Percentiles rank a stretch among this genome's conserved stretches.
These are phyloP conservation scores for Aurelia aurita DNA, from an alignment of 30 jellyfish, hydroid and myxozoan genomes.

Conservation along the genomic window DNA sequence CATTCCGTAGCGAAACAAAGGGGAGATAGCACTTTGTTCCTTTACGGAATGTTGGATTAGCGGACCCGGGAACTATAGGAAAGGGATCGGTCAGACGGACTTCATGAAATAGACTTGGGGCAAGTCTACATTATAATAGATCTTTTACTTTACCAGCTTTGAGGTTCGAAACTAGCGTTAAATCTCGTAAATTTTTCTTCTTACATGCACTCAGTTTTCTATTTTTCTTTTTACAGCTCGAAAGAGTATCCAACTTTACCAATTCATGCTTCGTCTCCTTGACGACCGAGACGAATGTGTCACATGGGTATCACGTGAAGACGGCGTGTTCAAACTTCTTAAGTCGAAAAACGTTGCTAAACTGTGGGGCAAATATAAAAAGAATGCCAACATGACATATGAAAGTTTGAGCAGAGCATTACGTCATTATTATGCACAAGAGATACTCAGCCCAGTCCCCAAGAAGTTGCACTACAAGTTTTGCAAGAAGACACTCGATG, in stretches of 20 bases:
- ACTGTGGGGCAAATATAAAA: conserved; percentile 81
- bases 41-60: too few species aligned
- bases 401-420: conserved; percentile 91
- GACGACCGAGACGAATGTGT: conserved; percentile 72
- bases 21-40: too few species aligned
- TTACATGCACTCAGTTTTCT: too few species aligned
- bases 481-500: conserved; percentile 80
- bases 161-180: too few species aligned
- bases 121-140: too few species aligned
- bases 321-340: conserved; percentile 82
- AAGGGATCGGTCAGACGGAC: too few species aligned
- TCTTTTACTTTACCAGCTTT: too few species aligned
- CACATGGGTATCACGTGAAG: conserved; percentile 83
- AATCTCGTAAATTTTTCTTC: too few species aligned
- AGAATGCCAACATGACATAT: conserved; percentile 83
- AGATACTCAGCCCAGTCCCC: conserved; percentile 70
- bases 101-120: too few species aligned
- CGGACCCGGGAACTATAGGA: too few species aligned
- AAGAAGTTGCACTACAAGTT: conserved; percentile 87
- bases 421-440: conserved; percentile 89
- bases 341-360: conserved; percentile 77
- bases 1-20: too few species aligned
- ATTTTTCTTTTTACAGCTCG: conserved; percentile 43
- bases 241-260: conserved; percentile 77
- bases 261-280: conserved; percentile 75